Evolutionary conservation across 2,888 invertebrate species (phyloP).

Genomic region (Gandaritis pyraliata): DNA sequence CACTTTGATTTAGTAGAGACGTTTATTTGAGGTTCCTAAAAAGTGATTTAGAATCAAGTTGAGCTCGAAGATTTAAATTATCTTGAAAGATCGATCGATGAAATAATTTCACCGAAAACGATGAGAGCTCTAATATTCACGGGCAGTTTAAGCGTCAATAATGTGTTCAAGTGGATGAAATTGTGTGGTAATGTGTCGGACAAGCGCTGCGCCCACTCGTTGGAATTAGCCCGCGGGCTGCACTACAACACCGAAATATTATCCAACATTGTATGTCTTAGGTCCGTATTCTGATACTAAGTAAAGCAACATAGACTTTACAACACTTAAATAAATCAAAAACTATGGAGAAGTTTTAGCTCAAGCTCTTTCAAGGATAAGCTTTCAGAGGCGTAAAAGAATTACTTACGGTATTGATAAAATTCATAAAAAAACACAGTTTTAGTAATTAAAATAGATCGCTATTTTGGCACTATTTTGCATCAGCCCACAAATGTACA

Average conservation of each 20-base stretch:
- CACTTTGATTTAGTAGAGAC: constrained; percentile 13
- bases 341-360: too few species aligned
- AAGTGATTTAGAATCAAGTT: neutral
- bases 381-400: too few species aligned
- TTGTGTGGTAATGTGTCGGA: constrained; percentile 75
- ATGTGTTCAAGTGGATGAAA: constrained; percentile 67
- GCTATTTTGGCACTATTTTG: too few species aligned
- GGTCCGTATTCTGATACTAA: neutral
- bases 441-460: too few species aligned
- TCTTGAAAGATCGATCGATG: constrained; percentile 26
- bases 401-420: too few species aligned
- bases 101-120: constrained; percentile 27
- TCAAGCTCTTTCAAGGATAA: too few species aligned
- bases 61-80: constrained; percentile 11
- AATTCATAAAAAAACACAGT: too few species aligned
- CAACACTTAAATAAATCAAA: too few species aligned
- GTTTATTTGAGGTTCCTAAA: neutral
- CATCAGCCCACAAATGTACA: too few species aligned
- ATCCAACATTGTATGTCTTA: constrained; percentile 24
- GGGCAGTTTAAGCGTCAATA: constrained; percentile 40
- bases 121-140: constrained; percentile 35
- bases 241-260: constrained; percentile 34
- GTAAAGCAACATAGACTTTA: neutral
- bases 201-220: constrained; percentile 59
- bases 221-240: constrained; percentile 53